A percentile compares a stretch with the other conserved stretches of the same genome.
These are phyloP conservation scores for Drosophila histrio DNA, from an alignment of 2,888 invertebrate species.

Conservation along the genomic window DNA sequence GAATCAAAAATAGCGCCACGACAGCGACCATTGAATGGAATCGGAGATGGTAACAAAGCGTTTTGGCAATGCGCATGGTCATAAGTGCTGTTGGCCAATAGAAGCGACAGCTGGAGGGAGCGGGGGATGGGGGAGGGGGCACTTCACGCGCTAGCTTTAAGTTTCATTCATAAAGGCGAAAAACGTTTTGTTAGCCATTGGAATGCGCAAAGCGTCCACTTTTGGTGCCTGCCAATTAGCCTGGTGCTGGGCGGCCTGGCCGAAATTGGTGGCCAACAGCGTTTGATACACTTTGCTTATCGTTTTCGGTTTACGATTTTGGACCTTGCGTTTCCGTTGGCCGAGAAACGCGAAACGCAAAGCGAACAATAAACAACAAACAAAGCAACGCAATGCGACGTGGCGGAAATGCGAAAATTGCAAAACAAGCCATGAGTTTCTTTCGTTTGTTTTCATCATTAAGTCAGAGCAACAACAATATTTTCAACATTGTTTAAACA, in stretches of 20 bases:
- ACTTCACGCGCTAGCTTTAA: constrained; percentile 12
- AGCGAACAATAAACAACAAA: background rate
- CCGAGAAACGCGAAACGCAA: constrained; percentile 45
- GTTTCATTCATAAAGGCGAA: constrained; percentile 57
- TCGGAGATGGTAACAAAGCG: constrained; percentile 29
- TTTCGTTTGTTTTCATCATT: constrained; percentile 36
- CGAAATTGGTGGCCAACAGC: constrained; percentile 54
- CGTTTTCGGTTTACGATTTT: constrained; percentile 42
- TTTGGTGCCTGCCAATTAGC: constrained; percentile 47
- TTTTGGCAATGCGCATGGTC: constrained; percentile 36
- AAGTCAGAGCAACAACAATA: constrained; percentile 14
- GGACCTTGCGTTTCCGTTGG: constrained; percentile 54
- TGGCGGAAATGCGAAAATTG: constrained; percentile 51
- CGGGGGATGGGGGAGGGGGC: background rate
- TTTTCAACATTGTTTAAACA: constrained; percentile 35
- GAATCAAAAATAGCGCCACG: constrained; percentile 66
- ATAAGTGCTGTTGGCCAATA: constrained; percentile 1
- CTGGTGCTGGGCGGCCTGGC: constrained; percentile 24
- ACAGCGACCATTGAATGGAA: constrained; percentile 35
- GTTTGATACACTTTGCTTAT: constrained; percentile 74
- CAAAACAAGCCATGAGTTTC: constrained; percentile 31
- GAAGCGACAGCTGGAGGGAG: constrained; percentile 3
- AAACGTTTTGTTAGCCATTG: constrained; percentile 21
- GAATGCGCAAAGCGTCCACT: constrained; percentile 47
- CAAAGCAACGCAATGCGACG: constrained; percentile 10